These are phyloP conservation scores for Nerophis lumbriciformis DNA, from an alignment of 2,113 vertebrate species.

Conservation along the genomic window DNA sequence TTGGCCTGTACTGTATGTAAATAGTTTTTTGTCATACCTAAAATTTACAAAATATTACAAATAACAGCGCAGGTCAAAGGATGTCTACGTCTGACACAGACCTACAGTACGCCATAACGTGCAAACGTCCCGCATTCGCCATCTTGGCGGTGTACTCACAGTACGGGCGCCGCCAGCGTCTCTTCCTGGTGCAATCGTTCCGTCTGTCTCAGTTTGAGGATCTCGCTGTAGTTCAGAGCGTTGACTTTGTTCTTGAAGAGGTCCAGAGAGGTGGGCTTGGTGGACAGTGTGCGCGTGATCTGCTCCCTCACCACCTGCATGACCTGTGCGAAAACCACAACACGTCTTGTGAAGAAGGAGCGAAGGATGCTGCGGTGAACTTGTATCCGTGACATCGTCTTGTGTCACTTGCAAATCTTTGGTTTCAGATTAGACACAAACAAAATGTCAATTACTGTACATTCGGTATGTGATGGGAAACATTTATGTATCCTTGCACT, in stretches of 20 bases:
- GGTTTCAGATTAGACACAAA: too few species aligned
- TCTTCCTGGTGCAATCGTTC: conserved; percentile 94
- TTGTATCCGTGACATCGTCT: neutral
- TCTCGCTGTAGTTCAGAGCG: conserved; percentile 87
- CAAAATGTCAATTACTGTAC: too few species aligned
- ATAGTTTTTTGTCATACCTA: too few species aligned
- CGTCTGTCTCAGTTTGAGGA: conserved; percentile 89
- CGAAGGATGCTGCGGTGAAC: too few species aligned
- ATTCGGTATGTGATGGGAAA: too few species aligned
- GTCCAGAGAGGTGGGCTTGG: conserved; percentile 90
- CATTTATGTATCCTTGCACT: too few species aligned
- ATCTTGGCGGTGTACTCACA: conserved; percentile 72
- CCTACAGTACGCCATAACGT: too few species aligned
- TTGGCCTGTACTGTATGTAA: too few species aligned
- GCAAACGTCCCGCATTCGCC: neutral
- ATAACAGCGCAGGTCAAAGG: too few species aligned
- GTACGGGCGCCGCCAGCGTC: conserved; percentile 85
- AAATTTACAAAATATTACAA: too few species aligned
- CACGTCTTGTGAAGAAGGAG: neutral
- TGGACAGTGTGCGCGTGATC: conserved; percentile 86
- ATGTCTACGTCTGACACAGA: too few species aligned
- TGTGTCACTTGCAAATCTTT: too few species aligned
- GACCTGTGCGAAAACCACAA: conserved; percentile 69
- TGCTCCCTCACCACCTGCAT: conserved; percentile 98
- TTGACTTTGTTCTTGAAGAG: conserved; percentile 93